phyloP scores from a whole-genome alignment of 2,888 invertebrate genomes.

The Ametastegia equiseti region DNA sequence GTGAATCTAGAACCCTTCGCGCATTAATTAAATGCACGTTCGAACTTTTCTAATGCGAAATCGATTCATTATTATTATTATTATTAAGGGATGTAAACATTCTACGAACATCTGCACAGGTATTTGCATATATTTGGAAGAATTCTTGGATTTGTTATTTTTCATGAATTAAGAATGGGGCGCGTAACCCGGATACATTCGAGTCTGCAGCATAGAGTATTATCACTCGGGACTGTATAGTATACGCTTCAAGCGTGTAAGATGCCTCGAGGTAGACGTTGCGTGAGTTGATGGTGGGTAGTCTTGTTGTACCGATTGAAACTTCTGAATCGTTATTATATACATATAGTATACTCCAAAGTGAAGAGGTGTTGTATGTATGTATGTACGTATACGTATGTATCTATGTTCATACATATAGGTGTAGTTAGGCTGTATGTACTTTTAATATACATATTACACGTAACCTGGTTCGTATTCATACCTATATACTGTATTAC shows the following conservation, averaged over 20 bases:
- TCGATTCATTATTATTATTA: too few species aligned
- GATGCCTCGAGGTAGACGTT: not conserved
- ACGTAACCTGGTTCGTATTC: not conserved
- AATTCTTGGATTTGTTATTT: not conserved
- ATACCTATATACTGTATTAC: not conserved
- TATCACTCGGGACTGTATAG: not conserved
- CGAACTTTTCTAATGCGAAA: too few species aligned
- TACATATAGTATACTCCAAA: too few species aligned
- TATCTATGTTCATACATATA: too few species aligned
- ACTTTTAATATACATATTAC: not conserved
- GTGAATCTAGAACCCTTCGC: too few species aligned
- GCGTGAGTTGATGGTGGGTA: not conserved
- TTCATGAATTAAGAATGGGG: slow-evolving; percentile 10
- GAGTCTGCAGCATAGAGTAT: too few species aligned
- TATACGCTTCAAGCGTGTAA: not conserved
- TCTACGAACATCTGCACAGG: too few species aligned
- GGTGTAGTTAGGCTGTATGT: too few species aligned
- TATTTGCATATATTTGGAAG: too few species aligned
- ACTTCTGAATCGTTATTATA: not conserved
- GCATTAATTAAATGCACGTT: too few species aligned
- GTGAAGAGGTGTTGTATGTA: too few species aligned
- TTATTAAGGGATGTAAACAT: too few species aligned
- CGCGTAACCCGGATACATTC: slow-evolving; percentile 21
- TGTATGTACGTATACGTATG: not conserved
- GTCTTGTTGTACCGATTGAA: not conserved